Conservation (phyloP, 2,113 vertebrate species). For the Misgurnus mizolepis region DNA sequence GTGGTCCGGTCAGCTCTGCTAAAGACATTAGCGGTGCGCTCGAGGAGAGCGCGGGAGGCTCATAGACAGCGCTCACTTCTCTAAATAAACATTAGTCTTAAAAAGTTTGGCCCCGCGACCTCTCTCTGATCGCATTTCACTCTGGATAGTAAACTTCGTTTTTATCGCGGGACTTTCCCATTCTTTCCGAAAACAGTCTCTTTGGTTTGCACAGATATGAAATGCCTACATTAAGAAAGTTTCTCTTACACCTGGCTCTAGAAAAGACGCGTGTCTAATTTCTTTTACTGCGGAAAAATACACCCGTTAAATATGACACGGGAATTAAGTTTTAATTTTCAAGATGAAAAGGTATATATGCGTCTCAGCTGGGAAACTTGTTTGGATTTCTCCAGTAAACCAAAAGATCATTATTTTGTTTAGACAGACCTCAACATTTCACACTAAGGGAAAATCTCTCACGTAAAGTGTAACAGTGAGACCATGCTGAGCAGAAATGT, state of each 20-base stretch:
- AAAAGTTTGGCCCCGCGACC: conserved; percentile 97
- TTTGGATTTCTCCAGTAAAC: conserved; percentile 23
- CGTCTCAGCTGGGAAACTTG: conserved; percentile 27
- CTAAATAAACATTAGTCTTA: conserved; percentile 99
- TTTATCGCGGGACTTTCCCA: conserved; percentile 70
- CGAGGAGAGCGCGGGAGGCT: conserved; percentile 82
- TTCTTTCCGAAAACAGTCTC: conserved; percentile 68
- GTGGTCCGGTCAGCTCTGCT: conserved; percentile 76
- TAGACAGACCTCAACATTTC: conserved; percentile 29
- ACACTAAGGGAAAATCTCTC: conserved; percentile 16
- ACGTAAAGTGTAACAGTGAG: conserved; percentile 1
- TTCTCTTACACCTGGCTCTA: conserved; percentile 62
- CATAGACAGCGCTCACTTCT: conserved; percentile 93
- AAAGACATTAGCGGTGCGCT: conserved; percentile 88
- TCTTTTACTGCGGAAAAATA: conserved; percentile 49
- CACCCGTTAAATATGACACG: conserved; percentile 49
- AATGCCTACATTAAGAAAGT: conserved; percentile 66
- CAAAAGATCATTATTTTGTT: conserved; percentile 39
- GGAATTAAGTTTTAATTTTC: conserved; percentile 53
- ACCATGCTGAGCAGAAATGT: conserved; percentile 8
- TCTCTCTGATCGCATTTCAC: conserved; percentile 86
- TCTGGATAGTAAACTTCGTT: conserved; percentile 74
- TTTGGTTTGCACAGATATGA: conserved; percentile 64
- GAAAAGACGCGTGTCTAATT: conserved; percentile 41
- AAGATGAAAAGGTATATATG: conserved; percentile 45